Base-by-base conservation (phyloP, 2,888 invertebrate species). In the Azorinus chamasolen region DNA sequence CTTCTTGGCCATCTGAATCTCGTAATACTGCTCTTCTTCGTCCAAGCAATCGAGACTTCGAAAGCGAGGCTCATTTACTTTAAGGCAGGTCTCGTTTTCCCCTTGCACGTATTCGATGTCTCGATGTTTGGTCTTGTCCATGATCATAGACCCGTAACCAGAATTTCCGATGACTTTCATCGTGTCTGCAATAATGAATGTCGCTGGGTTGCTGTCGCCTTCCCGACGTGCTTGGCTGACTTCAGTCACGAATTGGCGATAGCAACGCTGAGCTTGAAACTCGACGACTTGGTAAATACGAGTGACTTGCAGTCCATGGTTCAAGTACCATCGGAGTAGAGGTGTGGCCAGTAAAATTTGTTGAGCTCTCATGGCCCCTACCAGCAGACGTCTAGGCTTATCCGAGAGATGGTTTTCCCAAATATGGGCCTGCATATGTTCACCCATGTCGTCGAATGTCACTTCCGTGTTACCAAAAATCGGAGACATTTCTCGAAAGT, bases 111-210 rank as follows among this genome's bases (percentile, higher is more conserved):
- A 83, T 3, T 41, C 25, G 1, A 73, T 39, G 0, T 68, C 39
- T 10, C 53, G 37, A 27, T 71, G 71, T 22, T 64, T 73, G n/a
- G 64, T 63, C n/a, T 74, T 57, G 37, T 83, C 73, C 71, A 78
- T 77, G 18, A 85, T 71, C 14, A 72, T 58, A 10, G 68, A 68
- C 5, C 83, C 79, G 18, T 80, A 85, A 0, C 69, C 51, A 16
- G 69, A 69, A 25, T 53, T 54, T 1, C 63, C 63, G 27, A 63
- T 71, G 0, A 71, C 61, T 54, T 69, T 69, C 37, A 48, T 62
- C n/a, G 62, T 62, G 18, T 61, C 69, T 32, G 61, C 55, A 18
- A 61, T 69, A n/a, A 69, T 61, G 54, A 54, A 54, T 1, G 61
- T 61, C 14, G 53, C 22, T 20, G 57, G 50, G 25, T 71, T 50